These are phyloP conservation scores for Bombus ignitus DNA, from an alignment of 1,140 invertebrate genomes.

Conservation along the genomic window DNA sequence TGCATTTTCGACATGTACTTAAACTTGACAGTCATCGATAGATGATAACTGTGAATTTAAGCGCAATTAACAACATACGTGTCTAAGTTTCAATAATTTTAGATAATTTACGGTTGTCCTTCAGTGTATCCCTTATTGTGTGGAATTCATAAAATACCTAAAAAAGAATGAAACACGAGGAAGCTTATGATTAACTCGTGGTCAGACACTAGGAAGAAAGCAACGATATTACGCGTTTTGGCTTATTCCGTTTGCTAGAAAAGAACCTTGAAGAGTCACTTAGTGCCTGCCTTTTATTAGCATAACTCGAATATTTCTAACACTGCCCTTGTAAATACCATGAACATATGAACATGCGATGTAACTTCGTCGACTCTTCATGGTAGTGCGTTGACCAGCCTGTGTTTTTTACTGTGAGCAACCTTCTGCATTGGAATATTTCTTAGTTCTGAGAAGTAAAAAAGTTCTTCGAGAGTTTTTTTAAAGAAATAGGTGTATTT, in stretches of 20 bases:
- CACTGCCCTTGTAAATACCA: slow-evolving; percentile 75
- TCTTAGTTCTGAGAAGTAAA: not conserved
- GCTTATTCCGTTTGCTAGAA: slow-evolving; percentile 40
- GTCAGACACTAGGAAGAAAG: not conserved
- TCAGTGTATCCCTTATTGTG: not conserved
- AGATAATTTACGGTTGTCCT: slow-evolving; percentile 10
- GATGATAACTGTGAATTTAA: not conserved
- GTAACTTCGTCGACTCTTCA: slow-evolving; percentile 42
- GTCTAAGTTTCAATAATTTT: slow-evolving; percentile 19
- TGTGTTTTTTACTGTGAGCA: not conserved
- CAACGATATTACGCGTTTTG: slow-evolving; percentile 22
- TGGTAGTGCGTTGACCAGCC: not conserved
- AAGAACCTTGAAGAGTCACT: slow-evolving; percentile 67
- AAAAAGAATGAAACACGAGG: not conserved
- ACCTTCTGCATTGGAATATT: not conserved
- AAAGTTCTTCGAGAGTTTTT: not conserved
- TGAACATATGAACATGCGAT: slow-evolving; percentile 28
- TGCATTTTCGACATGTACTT: slow-evolving; percentile 54
- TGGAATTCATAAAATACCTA: slow-evolving; percentile 7
- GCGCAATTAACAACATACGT: not conserved
- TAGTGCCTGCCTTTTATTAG: slow-evolving; percentile 74
- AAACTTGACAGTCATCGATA: slow-evolving; percentile 20
- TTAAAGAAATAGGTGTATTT: too few relatives aligned
- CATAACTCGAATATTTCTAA: slow-evolving; percentile 71
- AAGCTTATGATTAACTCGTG: not conserved